Percentiles rank a stretch among this genome's conserved stretches.
Evolutionary conservation across 1,140 invertebrate species (phyloP).

Genomic region (Brevipalpus yothersi): DNA sequence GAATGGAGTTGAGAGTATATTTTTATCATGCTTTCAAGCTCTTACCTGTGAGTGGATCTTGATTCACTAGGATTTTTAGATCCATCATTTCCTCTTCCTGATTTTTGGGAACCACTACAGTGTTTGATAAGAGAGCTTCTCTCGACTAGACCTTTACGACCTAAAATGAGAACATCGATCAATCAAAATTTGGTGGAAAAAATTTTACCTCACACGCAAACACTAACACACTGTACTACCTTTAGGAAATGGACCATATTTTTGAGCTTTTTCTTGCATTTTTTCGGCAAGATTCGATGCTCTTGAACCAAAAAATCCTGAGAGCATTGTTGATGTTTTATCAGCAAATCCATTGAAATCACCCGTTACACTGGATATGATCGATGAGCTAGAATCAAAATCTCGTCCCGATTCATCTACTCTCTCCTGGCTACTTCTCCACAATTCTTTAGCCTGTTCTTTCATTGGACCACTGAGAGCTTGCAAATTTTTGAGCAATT

Average conservation of each 20-base stretch:
- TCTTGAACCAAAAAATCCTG: slow-evolving; percentile 40
- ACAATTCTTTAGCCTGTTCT: slow-evolving; percentile 8
- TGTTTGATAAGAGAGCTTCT: slow-evolving; percentile 73
- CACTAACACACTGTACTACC: too few species aligned
- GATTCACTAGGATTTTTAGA: background rate
- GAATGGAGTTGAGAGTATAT: background rate
- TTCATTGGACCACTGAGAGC: slow-evolving; percentile 13
- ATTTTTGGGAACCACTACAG: slow-evolving; percentile 17
- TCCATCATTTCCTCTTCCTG: background rate
- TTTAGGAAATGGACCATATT: slow-evolving; percentile 36
- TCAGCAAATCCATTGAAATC: slow-evolving; percentile 56
- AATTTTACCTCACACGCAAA: background rate
- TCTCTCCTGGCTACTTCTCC: slow-evolving; percentile 3
- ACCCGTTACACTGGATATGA: slow-evolving; percentile 11
- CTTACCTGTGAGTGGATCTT: background rate
- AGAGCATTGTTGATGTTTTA: slow-evolving; percentile 70
- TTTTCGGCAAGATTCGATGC: slow-evolving; percentile 9
- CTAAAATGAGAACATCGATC: slow-evolving; percentile 14
- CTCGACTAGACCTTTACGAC: slow-evolving; percentile 58
- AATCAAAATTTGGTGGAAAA: background rate
- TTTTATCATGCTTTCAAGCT: background rate
- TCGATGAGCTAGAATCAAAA: slow-evolving; percentile 8
- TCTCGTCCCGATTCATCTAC: background rate
- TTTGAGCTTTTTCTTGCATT: slow-evolving; percentile 30
- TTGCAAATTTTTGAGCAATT: slow-evolving; percentile 10